phyloP scores from a whole-genome alignment of 2,113 vertebrate genomes.

The Eulemur macaco region DNA sequence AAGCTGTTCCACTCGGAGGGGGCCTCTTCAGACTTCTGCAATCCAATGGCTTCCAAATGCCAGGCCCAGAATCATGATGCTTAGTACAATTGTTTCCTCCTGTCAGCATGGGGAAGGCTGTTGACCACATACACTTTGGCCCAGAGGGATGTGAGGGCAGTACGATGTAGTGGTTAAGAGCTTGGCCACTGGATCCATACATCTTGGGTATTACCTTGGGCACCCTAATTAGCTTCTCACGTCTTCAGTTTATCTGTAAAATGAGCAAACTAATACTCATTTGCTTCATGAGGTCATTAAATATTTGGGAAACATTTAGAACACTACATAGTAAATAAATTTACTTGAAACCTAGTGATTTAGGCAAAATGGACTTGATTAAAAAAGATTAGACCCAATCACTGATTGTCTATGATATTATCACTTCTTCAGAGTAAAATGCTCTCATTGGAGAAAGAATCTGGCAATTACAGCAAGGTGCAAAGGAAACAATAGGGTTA shows the following conservation, averaged over 20 bases:
- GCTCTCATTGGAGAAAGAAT: background rate
- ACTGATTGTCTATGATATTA: background rate
- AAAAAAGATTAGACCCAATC: background rate
- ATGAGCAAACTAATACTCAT: background rate
- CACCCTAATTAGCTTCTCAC: background rate
- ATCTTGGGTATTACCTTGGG: background rate
- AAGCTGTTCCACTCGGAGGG: background rate
- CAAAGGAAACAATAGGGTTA: background rate
- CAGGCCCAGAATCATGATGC: background rate
- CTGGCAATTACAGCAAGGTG: background rate
- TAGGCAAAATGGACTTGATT: background rate
- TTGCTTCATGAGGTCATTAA: background rate
- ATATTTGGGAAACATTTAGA: background rate
- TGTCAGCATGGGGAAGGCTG: background rate
- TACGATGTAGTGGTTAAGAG: background rate
- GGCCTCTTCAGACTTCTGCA: background rate
- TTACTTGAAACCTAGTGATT: background rate
- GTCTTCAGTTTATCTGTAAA: background rate
- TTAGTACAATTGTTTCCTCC: background rate
- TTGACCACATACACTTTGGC: background rate
- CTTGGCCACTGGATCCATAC: background rate
- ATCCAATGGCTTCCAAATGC: background rate
- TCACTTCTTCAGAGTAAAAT: background rate
- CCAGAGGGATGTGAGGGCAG: background rate
- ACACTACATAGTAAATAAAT: background rate